Evolutionary conservation across 2,888 invertebrate genomes (phyloP).

Genomic region (Lasioglossum marginatum): DNA sequence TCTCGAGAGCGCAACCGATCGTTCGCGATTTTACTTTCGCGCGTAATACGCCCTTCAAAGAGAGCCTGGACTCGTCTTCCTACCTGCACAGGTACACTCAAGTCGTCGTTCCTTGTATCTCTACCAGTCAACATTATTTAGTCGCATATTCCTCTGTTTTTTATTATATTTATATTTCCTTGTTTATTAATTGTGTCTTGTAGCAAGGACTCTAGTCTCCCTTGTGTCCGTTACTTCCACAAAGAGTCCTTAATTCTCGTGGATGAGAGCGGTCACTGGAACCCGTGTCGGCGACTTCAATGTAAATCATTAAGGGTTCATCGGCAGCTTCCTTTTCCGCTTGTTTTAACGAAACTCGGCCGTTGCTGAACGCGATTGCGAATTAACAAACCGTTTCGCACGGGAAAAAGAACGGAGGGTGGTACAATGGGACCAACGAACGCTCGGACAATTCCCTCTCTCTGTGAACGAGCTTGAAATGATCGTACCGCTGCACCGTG

Average conservation of each 20-base stretch:
- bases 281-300: neutral
- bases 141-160: too few relatives aligned
- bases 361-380: constrained; percentile 30
- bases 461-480: constrained; percentile 46
- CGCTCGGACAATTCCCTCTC: constrained; percentile 56
- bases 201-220: neutral
- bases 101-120: neutral
- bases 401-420: constrained; percentile 45
- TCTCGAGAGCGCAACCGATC: constrained; percentile 26
- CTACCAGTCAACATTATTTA: too few relatives aligned
- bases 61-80: neutral
- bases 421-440: constrained; percentile 56
- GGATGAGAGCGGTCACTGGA: neutral
- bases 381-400: constrained; percentile 49
- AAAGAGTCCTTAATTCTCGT: neutral
- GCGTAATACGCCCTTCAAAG: neutral
- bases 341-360: constrained; percentile 36
- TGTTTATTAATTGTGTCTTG: neutral
- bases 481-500: constrained; percentile 65
- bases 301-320: neutral
- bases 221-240: neutral
- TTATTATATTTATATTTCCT: neutral
- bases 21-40: constrained; percentile 39
- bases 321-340: neutral
- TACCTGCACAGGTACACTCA: neutral